These are phyloP conservation scores for Drosophila repleta DNA, from an alignment of 1,140 invertebrate species.

Conservation along the genomic window DNA sequence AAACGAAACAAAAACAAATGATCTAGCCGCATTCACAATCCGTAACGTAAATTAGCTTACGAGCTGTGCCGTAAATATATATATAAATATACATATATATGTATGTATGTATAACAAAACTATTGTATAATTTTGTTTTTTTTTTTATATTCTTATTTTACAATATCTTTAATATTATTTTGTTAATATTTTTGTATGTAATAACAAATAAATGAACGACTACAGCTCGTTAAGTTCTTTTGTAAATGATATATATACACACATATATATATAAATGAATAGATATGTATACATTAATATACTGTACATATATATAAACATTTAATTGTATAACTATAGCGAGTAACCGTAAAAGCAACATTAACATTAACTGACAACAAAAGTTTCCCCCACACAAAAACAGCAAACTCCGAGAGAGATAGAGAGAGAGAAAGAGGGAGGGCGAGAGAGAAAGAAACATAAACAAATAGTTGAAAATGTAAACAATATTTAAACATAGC, in stretches of 20 bases:
- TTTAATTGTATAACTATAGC: slow-evolving; percentile 62
- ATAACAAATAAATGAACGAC: slow-evolving; percentile 14
- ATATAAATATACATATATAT: slow-evolving; percentile 8
- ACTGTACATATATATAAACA: slow-evolving; percentile 65
- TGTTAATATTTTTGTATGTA: slow-evolving; percentile 27
- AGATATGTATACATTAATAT: slow-evolving; percentile 63
- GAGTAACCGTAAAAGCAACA: slow-evolving; percentile 33
- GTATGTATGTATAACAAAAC: slow-evolving; percentile 17
- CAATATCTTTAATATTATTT: slow-evolving; percentile 27
- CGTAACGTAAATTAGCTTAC: slow-evolving; percentile 24
- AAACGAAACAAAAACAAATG: background rate
- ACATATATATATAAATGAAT: slow-evolving; percentile 25
- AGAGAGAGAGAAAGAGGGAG: no score
- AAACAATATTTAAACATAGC: slow-evolving; percentile 18
- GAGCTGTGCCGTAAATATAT: slow-evolving; percentile 28
- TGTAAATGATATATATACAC: slow-evolving; percentile 36
- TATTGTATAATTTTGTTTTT: slow-evolving; percentile 20
- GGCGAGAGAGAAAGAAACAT: background rate
- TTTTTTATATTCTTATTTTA: no score
- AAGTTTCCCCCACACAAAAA: slow-evolving; percentile 35
- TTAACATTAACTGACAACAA: slow-evolving; percentile 50
- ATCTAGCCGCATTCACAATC: slow-evolving; percentile 26
- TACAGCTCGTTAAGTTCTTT: slow-evolving; percentile 23
- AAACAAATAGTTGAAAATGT: slow-evolving; percentile 7
- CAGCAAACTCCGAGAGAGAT: background rate